phyloP scores from a whole-genome alignment of 35 echinoderm and acorn worm species.

The Anneissia japonica region DNA sequence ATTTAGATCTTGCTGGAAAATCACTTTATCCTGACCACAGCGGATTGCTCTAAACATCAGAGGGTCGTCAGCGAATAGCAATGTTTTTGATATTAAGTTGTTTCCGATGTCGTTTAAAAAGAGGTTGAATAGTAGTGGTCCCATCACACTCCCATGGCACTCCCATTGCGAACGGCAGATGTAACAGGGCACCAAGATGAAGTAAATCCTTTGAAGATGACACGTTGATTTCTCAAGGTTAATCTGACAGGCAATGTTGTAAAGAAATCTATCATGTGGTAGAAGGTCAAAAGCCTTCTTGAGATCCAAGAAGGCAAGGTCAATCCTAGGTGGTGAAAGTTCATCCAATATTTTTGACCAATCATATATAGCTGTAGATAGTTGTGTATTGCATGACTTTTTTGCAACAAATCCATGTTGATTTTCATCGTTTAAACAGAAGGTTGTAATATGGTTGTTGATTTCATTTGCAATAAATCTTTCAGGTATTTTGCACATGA shows the following conservation, averaged over 20 bases:
- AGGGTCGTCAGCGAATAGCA: neutral
- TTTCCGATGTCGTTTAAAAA: neutral
- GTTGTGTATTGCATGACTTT: neutral
- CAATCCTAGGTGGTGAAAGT: neutral
- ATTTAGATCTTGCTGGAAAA: neutral
- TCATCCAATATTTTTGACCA: neutral
- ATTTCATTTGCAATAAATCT: neutral
- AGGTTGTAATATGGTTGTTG: neutral
- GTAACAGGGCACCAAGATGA: neutral
- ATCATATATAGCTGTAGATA: neutral
- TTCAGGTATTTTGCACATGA: neutral
- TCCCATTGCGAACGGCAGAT: neutral
- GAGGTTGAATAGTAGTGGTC: neutral
- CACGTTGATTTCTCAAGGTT: neutral
- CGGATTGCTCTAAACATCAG: neutral
- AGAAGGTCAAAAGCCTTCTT: neutral
- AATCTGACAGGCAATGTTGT: neutral
- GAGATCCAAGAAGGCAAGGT: neutral
- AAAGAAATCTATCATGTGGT: neutral
- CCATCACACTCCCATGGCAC: too few relatives aligned
- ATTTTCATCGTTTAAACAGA: neutral
- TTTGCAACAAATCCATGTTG: neutral
- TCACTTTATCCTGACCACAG: neutral
- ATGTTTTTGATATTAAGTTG: neutral
- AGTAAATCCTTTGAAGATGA: neutral